Percentiles rank a stretch among this genome's conserved stretches.
These are phyloP conservation scores for Limanda limanda DNA, from an alignment of 2,113 vertebrate species.

Conservation along the genomic window DNA sequence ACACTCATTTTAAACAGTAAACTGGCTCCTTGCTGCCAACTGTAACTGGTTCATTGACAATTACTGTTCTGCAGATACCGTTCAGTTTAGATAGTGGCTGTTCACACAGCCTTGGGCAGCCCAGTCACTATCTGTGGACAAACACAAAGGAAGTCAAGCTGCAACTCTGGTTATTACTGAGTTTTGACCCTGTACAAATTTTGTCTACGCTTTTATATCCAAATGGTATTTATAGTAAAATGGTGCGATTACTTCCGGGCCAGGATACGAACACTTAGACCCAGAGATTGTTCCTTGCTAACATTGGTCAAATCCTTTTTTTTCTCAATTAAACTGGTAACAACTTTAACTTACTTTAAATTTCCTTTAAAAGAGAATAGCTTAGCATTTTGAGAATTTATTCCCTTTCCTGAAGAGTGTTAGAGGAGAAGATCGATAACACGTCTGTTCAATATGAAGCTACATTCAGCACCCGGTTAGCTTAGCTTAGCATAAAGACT, in stretches of 20 bases:
- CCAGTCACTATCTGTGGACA: constrained; percentile 31
- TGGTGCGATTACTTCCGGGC: constrained; percentile 19
- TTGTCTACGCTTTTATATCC: constrained; percentile 66
- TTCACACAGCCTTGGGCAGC: constrained; percentile 16
- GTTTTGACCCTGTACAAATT: constrained; percentile 36
- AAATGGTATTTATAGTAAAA: constrained; percentile 52
- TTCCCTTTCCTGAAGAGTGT: background rate
- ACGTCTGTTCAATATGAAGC: background rate
- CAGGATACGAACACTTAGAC: constrained; percentile 14
- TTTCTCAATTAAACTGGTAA: background rate
- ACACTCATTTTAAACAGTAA: constrained; percentile 7
- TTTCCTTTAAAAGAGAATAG: background rate
- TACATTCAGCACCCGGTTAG: too few relatives aligned
- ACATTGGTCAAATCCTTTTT: background rate
- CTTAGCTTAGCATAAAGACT: too few relatives aligned
- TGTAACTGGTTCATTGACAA: constrained; percentile 3
- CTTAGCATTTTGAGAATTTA: constrained; percentile 4
- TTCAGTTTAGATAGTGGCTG: constrained; percentile 3
- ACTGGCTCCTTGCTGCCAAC: background rate
- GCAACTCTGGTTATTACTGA: constrained; percentile 39
- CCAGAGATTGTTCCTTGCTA: constrained; percentile 18
- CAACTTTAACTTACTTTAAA: constrained; percentile 1
- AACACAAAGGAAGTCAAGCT: constrained; percentile 37
- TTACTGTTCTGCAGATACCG: constrained; percentile 29
- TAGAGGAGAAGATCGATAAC: background rate